Evolutionary conservation across 2,888 invertebrate genomes (phyloP).

Genomic region (Apoda limacodes): DNA sequence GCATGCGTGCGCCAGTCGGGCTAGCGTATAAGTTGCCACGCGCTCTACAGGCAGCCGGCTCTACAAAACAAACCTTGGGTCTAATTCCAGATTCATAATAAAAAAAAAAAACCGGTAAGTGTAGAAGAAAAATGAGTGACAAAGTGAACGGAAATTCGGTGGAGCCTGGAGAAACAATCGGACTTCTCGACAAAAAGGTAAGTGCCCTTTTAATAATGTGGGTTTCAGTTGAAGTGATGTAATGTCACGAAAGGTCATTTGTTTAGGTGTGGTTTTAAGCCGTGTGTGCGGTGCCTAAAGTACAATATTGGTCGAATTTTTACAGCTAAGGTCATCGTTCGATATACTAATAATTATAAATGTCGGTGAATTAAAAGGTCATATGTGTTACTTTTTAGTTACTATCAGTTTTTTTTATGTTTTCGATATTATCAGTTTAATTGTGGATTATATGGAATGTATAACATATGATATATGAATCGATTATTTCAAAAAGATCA

Average conservation of each 20-base stretch:
- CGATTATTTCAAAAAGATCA: no score
- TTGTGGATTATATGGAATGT: no score
- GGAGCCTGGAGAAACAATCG: conserved; percentile 44
- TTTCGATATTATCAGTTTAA: no score
- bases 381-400: no score
- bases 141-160: conserved; percentile 24
- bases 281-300: conserved; percentile 18
- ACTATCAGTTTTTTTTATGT: no score
- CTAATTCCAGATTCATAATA: no score
- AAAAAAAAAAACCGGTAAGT: no score
- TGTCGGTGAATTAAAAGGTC: no score
- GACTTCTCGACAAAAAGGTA: conserved; percentile 54
- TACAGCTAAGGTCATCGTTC: no score
- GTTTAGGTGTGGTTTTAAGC: conserved; percentile 21
- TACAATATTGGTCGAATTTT: conserved; percentile 23
- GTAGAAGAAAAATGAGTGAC: conserved; percentile 38
- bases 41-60: neutral
- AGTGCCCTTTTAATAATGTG: conserved; percentile 24
- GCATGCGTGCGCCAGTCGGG: neutral
- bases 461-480: no score
- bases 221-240: conserved; percentile 25
- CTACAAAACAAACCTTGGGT: conserved; percentile 1
- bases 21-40: conserved; percentile 7
- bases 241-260: conserved; percentile 52
- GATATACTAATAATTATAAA: no score